Base-by-base conservation (phyloP, 2,113 vertebrate genomes). In the Eulemur macaco region DNA sequence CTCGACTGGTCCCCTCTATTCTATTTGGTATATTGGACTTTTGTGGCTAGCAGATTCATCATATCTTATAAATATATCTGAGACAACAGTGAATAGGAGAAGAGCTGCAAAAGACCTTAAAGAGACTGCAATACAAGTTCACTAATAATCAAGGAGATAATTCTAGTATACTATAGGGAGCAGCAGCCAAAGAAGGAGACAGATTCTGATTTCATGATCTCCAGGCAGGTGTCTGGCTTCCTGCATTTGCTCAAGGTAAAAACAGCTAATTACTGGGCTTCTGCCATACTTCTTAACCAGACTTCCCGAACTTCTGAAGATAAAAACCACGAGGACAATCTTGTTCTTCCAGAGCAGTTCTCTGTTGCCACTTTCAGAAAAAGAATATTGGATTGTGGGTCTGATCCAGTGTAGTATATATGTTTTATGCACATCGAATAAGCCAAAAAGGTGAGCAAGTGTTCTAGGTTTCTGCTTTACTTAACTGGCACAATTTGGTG, bases 341-440 rank as follows among this genome's bases (percentile, higher is more conserved):
- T 34, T 77, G 8, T 45, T 50, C 54, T 93, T 92, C 50, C n/a
- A 68, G 3, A 56, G 71, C 8, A 86, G 27, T 86, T 86, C 64
- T 64, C 82, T 86, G 71, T 69, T 74, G 39, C 21, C 56, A 71
- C 63, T 89, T 93, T 87, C 60, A 97, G 77, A 92, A 92, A 69
- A 11, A 85, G 47, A 92, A 42, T 47, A 54, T 29, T 87, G 85
- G 37, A 54, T 47, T 85, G 11, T 86, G 37, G 4, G 47, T 58
- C 56, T 84, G 45, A 64, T 56, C 50, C 39, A 66, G 50, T 37
- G 8, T 20, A 47, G 47, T 34, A 23, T 17, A 42, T 68, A 69
- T 31, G 76, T 71, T 64, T 52, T 64, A 42, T 73, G 39, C 5
- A 60, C 45, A 77, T 3, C 69, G 64, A 89, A 89, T 86, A 91